A percentile compares a stretch with the other conserved stretches of the same genome.
Evolutionary conservation across 2,888 invertebrate species (phyloP).

Genomic region (Operophtera brumata): DNA sequence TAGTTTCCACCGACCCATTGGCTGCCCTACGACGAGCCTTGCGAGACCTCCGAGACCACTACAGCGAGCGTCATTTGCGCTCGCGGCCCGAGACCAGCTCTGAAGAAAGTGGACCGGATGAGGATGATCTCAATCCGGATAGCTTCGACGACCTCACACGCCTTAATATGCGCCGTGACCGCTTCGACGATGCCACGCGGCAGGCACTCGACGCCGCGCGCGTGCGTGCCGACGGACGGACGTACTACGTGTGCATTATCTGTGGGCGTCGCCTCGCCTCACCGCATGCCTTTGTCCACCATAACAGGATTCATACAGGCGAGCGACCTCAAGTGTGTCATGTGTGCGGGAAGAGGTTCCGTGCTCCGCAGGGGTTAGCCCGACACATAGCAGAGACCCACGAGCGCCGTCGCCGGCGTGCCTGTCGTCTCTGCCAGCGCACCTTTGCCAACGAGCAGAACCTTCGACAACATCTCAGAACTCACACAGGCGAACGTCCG

Average conservation of each 20-base stretch:
- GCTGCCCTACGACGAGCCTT: conserved; percentile 56
- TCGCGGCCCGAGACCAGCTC: conserved; percentile 30
- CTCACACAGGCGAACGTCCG: conserved; percentile 82
- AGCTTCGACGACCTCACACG: conserved; percentile 63
- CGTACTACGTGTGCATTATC: conserved; percentile 78
- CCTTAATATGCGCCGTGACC: conserved; percentile 59
- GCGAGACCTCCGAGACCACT: conserved; percentile 59
- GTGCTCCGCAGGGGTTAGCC: conserved; percentile 83
- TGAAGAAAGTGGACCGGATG: conserved; percentile 34
- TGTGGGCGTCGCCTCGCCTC: conserved; percentile 82
- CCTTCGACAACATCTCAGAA: conserved; percentile 80
- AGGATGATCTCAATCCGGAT: conserved; percentile 30
- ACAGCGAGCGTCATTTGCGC: conserved; percentile 26
- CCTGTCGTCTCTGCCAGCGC: conserved; percentile 76
- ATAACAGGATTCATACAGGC: conserved; percentile 83
- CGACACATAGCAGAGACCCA: conserved; percentile 84
- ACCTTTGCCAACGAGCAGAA: conserved; percentile 83
- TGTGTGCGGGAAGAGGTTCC: conserved; percentile 83
- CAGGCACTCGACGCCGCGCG: conserved; percentile 52
- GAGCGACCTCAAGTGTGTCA: conserved; percentile 85
- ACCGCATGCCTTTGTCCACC: conserved; percentile 82
- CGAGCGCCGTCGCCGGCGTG: conserved; percentile 79
- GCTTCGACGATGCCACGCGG: conserved; percentile 60
- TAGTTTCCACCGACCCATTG: conserved; percentile 1
- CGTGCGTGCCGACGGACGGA: conserved; percentile 71